These are phyloP conservation scores for Drosophila repleta DNA, from an alignment of 1,140 invertebrate genomes.

Conservation along the genomic window DNA sequence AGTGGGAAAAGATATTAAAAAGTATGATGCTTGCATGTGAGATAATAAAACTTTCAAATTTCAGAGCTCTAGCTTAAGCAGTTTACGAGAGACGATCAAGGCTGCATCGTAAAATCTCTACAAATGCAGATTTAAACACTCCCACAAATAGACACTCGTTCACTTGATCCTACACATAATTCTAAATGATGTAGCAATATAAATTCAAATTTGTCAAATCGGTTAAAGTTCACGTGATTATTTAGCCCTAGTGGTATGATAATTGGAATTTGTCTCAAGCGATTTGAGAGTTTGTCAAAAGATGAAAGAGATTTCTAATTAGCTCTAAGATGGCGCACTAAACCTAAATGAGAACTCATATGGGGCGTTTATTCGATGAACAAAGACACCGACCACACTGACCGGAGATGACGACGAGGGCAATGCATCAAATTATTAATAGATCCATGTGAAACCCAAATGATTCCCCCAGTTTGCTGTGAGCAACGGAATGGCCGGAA, in stretches of 20 bases:
- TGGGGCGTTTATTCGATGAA: constrained; percentile 5
- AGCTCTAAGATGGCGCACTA: not conserved
- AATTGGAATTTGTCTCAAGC: not conserved
- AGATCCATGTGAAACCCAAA: constrained; percentile 33
- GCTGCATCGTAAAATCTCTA: too few species aligned
- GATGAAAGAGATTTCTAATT: constrained; percentile 35
- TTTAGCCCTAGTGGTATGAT: not conserved
- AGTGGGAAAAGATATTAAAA: too few species aligned
- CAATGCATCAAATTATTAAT: constrained; percentile 59
- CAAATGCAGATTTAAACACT: too few species aligned
- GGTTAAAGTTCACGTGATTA: not conserved
- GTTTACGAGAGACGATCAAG: too few species aligned
- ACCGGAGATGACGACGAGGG: constrained; percentile 32
- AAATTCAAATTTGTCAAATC: not conserved
- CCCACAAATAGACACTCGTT: too few species aligned
- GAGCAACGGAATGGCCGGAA: constrained; percentile 40
- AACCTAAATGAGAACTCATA: not conserved
- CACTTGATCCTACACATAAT: too few species aligned
- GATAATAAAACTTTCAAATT: too few species aligned
- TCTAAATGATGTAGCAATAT: not conserved
- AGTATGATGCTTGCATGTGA: too few species aligned
- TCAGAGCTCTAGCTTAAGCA: too few species aligned
- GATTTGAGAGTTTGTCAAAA: constrained; percentile 11
- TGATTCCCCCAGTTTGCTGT: constrained; percentile 13
- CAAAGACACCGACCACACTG: constrained; percentile 27